A percentile compares a stretch with the other conserved stretches of the same genome.
Conservation (phyloP, 2,113 vertebrate species). For the Etheostoma spectabile region DNA sequence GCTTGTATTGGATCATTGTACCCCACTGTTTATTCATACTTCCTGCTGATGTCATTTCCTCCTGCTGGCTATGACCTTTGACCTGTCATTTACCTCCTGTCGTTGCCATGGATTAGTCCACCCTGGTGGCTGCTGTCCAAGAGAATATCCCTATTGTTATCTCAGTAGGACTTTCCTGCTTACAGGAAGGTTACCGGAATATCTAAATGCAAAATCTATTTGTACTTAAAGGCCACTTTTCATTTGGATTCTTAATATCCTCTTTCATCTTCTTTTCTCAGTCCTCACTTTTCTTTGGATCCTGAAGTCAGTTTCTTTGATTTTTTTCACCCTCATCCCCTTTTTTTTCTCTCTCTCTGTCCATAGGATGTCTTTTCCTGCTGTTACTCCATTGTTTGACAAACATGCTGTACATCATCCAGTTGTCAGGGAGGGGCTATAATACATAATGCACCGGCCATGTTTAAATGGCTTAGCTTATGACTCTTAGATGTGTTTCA, state of each 20-base stretch:
- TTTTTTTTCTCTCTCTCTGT: not conserved
- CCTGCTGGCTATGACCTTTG: conserved; percentile 71
- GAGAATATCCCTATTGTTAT: conserved; percentile 72
- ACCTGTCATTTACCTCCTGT: conserved; percentile 82
- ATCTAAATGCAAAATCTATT: conserved; percentile 76
- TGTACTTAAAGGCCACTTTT: conserved; percentile 76
- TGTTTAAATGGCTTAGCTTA: conserved; percentile 50
- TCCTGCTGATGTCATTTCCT: conserved; percentile 83
- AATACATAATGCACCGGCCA: conserved; percentile 42
- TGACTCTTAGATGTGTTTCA: conserved; percentile 54
- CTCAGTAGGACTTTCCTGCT: conserved; percentile 67
- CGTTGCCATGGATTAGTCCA: conserved; percentile 58
- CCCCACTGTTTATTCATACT: conserved; percentile 83
- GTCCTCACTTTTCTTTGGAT: conserved; percentile 30
- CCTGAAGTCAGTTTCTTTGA: conserved; percentile 20
- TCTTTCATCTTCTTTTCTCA: conserved; percentile 34
- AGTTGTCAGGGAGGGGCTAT: conserved; percentile 52
- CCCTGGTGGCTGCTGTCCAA: conserved; percentile 52
- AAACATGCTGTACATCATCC: conserved; percentile 56
- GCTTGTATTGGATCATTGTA: conserved; percentile 78
- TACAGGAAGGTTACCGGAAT: conserved; percentile 67
- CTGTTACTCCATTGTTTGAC: conserved; percentile 56
- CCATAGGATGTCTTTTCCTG: conserved; percentile 37
- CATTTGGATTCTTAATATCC: conserved; percentile 61
- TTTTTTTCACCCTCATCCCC: not conserved